phyloP scores from a whole-genome alignment of 2,888 invertebrate species.

The Leucophenga montana region DNA sequence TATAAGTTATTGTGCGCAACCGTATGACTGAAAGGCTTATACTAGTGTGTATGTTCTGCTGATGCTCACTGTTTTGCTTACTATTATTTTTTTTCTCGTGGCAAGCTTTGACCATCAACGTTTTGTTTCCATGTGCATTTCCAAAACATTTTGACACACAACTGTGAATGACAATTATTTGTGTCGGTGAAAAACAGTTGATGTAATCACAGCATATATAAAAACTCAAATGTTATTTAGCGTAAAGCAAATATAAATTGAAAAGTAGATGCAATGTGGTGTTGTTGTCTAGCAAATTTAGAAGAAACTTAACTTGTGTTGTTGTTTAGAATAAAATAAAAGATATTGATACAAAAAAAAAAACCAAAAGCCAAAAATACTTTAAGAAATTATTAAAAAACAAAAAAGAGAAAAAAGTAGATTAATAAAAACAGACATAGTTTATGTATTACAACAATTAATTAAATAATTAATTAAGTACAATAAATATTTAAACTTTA shows the following conservation, averaged over 20 bases:
- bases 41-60: too few species aligned
- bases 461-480: not conserved
- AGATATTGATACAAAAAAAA: too few species aligned
- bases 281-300: not conserved
- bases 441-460: slow-evolving; percentile 20
- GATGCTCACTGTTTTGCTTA: too few species aligned
- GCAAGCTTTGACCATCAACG: too few species aligned
- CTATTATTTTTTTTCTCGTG: too few species aligned
- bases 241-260: not conserved
- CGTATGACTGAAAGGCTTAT: too few species aligned
- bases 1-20: too few species aligned
- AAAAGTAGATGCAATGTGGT: not conserved
- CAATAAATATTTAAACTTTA: slow-evolving; percentile 1
- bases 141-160: too few species aligned
- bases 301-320: not conserved
- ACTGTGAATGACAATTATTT: too few species aligned
- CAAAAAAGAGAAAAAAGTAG: not conserved
- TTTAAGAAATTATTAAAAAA: slow-evolving; percentile 17
- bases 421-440: slow-evolving; percentile 9
- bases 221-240: slow-evolving; percentile 28
- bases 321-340: not conserved
- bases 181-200: too few species aligned
- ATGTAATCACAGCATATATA: too few species aligned
- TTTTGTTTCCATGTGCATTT: too few species aligned
- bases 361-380: not conserved